Evolutionary conservation across 2,888 invertebrate species (phyloP).

Genomic region (Eupithecia insigniata): DNA sequence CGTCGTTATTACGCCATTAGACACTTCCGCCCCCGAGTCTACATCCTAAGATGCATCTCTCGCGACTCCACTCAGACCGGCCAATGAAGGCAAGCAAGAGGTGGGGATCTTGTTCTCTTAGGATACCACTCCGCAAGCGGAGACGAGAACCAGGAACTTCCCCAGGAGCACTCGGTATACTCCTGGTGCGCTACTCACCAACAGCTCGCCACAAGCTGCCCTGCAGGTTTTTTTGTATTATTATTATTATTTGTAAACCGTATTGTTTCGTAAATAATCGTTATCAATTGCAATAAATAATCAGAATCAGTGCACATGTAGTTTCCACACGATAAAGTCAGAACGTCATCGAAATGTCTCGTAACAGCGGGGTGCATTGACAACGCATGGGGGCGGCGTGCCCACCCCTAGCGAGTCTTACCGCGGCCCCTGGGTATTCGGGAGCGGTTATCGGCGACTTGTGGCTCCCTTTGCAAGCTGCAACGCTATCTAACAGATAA

Average conservation of each 20-base stretch:
- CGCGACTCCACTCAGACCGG: too few species aligned
- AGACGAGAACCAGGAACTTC: too few species aligned
- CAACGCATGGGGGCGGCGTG: neutral
- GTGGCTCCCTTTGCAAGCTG: neutral
- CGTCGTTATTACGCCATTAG: too few species aligned
- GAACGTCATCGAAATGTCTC: neutral
- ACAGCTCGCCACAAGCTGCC: too few species aligned
- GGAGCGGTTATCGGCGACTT: neutral
- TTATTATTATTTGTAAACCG: neutral
- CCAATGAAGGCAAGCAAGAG: too few species aligned
- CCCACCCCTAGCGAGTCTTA: neutral
- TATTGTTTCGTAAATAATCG: neutral
- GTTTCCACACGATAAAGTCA: conserved; percentile 1
- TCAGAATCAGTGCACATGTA: neutral
- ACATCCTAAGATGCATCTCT: too few species aligned
- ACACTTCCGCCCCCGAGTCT: too few species aligned
- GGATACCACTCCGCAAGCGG: too few species aligned
- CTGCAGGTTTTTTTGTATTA: too few species aligned
- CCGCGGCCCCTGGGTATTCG: neutral
- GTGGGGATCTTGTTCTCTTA: too few species aligned
- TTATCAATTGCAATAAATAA: neutral
- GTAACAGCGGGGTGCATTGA: neutral
- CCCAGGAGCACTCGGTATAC: too few species aligned
- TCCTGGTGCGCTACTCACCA: too few species aligned
- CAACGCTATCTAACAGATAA: neutral